Evolutionary conservation across 1,140 invertebrate genomes (phyloP), one percentile per base, ranked within the genome.

Genomic region (Drosophila nannoptera): DNA sequence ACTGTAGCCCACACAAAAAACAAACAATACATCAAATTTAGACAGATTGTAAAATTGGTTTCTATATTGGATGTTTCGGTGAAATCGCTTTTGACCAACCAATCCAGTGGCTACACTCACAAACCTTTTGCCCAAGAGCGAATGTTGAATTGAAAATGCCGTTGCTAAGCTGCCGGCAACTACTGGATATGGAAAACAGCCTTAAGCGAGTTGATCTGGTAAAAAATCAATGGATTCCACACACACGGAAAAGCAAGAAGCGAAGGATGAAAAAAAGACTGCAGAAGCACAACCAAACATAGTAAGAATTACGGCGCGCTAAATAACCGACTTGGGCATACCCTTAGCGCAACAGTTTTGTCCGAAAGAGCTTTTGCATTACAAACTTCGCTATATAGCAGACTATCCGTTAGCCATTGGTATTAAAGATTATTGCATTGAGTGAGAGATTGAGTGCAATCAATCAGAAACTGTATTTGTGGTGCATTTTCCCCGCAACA

Each of bases 61-160:
- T 70, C 33, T 45, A 43, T 50, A 60, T 63, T 59, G 9, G 53
- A 33, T 12, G 36, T 49, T 52, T 29, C 12, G n/a, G 16, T 31
- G 16, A 52, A 50, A 40, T 42, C 38, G 29, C 7, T 62, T 58
- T 65, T 33, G 35, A 52, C 46, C 31, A 42, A 42, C 53, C 35
- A 62, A 48, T 54, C 43, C 55, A 62, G 49, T 60, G 67, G 66
- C 64, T 56, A 54, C 48, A 53, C 50, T 43, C 50, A 32, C 55
- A 59, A 46, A 73, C 70, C 60, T 63, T 72, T 65, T 65, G 70
- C 56, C 61, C 75, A 62, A 33, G 65, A 61, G 67, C 59, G 33
- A 40, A 56, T 35, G 61, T 62, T 73, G 61, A 73, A 70, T 78
- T 77, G 75, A 69, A 77, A 77, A 77, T 77, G 65, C 75, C 65